Evolutionary conservation across 1,140 invertebrate genomes (phyloP).

Genomic region (Tribolium madens): DNA sequence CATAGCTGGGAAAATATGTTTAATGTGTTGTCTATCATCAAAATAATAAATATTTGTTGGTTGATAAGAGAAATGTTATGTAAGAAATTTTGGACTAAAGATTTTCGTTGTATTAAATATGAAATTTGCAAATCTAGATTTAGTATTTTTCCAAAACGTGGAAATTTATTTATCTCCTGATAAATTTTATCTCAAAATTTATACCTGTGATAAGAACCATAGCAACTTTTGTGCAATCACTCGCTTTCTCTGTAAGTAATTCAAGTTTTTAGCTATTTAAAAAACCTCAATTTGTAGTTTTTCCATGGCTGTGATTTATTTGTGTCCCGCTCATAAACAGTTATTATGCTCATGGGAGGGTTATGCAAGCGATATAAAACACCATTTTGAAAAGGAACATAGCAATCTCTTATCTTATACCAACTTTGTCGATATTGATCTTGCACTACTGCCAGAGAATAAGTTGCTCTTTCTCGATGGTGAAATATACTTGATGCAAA

Average conservation of each 20-base stretch:
- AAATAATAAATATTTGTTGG: no score
- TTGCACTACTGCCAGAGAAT: constrained; percentile 54
- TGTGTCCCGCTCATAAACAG: constrained; percentile 59
- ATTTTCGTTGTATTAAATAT: no score
- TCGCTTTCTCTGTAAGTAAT: not conserved
- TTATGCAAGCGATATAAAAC: constrained; percentile 54
- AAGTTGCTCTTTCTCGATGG: constrained; percentile 52
- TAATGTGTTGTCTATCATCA: not conserved
- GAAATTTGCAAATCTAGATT: no score
- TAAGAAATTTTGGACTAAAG: no score
- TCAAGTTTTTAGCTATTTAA: not conserved
- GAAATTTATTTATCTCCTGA: not conserved
- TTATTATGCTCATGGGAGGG: constrained; percentile 60
- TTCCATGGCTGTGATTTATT: constrained; percentile 53
- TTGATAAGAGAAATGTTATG: no score
- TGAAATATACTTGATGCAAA: constrained; percentile 60
- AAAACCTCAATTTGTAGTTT: not conserved
- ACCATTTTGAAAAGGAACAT: constrained; percentile 59
- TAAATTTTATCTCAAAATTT: constrained; percentile 1
- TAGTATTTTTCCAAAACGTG: no score
- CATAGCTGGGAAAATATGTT: not conserved
- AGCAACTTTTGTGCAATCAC: not conserved
- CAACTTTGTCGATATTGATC: constrained; percentile 50
- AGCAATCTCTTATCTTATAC: constrained; percentile 53
- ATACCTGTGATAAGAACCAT: not conserved